Percentiles rank a stretch among this genome's conserved stretches.
phyloP scores from a whole-genome alignment of 2,113 vertebrate genomes.

The Gambusia affinis region DNA sequence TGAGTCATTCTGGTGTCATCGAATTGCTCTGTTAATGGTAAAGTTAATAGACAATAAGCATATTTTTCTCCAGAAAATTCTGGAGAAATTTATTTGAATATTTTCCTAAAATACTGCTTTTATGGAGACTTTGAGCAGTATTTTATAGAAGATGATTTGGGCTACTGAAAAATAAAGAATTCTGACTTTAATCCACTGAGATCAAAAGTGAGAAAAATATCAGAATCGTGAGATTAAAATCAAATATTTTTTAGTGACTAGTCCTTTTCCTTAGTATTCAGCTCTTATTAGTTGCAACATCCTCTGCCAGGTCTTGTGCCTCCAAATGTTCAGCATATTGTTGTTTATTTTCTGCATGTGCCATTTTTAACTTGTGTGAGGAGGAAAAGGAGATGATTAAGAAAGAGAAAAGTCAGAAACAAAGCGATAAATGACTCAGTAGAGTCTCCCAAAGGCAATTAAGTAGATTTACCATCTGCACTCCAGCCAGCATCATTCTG shows the following conservation, averaged over 20 bases:
- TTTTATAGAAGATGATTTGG: not conserved
- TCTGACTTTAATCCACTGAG: no score
- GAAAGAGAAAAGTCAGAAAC: slow-evolving; percentile 8
- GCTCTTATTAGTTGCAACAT: not conserved
- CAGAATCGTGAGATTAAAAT: no score
- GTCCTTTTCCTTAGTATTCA: no score
- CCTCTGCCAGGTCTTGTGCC: not conserved
- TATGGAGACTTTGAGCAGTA: no score
- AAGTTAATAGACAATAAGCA: not conserved
- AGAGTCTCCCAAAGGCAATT: slow-evolving; percentile 28
- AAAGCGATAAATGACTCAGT: slow-evolving; percentile 4
- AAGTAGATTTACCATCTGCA: slow-evolving; percentile 42
- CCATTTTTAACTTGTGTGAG: not conserved
- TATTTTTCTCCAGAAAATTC: not conserved
- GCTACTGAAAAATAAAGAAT: no score
- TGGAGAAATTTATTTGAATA: not conserved
- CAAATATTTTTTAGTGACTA: no score
- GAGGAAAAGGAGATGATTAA: slow-evolving; percentile 13
- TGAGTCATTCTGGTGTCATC: no score
- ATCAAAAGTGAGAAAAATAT: no score
- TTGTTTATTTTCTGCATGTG: not conserved
- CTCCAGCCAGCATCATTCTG: not conserved
- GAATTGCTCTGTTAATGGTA: not conserved
- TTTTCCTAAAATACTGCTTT: not conserved
- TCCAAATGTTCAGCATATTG: slow-evolving; percentile 5